Evolutionary conservation across 2,888 invertebrate genomes (phyloP).

Genomic region (Cantharis flavilabris): DNA sequence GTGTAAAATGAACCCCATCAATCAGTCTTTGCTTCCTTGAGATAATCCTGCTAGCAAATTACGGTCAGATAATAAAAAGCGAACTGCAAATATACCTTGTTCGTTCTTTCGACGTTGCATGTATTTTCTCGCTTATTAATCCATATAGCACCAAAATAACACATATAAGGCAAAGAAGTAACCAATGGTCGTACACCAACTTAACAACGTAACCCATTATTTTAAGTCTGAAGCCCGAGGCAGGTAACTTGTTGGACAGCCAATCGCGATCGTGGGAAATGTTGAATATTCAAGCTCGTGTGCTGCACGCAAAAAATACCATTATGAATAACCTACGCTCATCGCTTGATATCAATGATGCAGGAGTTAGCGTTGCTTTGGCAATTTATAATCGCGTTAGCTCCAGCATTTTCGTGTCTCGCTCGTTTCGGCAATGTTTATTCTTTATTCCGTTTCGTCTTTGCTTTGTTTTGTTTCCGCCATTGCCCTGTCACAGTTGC

Average conservation of each 20-base stretch:
- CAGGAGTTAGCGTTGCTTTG: constrained; percentile 24
- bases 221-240: constrained; percentile 32
- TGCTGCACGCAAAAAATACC: constrained; percentile 29
- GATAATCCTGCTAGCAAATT: constrained; percentile 17
- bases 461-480: constrained; percentile 38
- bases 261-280: constrained; percentile 38
- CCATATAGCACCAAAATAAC: constrained; percentile 13
- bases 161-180: constrained; percentile 5
- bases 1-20: constrained; percentile 15
- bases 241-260: constrained; percentile 38
- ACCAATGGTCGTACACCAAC: constrained; percentile 24
- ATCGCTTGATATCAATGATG: constrained; percentile 31
- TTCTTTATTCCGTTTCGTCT: constrained; percentile 36
- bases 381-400: constrained; percentile 39
- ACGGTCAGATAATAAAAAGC: constrained; percentile 18
- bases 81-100: constrained; percentile 18
- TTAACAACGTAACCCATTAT: constrained; percentile 33
- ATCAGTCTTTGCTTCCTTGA: constrained; percentile 8
- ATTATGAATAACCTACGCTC: constrained; percentile 29
- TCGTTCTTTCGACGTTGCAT: constrained; percentile 6
- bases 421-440: constrained; percentile 34
- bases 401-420: constrained; percentile 38
- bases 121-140: constrained; percentile 15
- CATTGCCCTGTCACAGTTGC: constrained; percentile 39
- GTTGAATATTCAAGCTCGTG: constrained; percentile 33